Evolutionary conservation across 2,113 vertebrate genomes (phyloP).

Genomic region (Myanophis thanlyinensis): DNA sequence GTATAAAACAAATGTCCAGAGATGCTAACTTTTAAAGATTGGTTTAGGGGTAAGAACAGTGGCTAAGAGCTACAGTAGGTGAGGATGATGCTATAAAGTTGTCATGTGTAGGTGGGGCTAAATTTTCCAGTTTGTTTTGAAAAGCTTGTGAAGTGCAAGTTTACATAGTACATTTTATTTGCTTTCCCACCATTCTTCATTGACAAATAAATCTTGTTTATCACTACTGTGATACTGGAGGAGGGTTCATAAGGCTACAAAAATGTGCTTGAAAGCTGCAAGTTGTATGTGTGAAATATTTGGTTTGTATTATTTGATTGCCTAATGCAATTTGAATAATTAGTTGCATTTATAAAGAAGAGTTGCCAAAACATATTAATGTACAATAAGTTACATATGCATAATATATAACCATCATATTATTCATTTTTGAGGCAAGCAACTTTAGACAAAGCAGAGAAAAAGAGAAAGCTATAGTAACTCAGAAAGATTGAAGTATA

Average conservation of each 20-base stretch:
- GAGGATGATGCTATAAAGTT: not conserved
- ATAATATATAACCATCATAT: not conserved
- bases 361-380: conserved; percentile 27
- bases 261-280: not conserved
- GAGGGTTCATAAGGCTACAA: not conserved
- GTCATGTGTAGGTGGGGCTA: not conserved
- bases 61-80: not conserved
- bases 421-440: not conserved
- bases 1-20: not conserved
- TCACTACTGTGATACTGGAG: not conserved
- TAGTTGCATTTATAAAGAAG: not conserved
- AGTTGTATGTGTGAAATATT: not conserved
- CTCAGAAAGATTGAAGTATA: not conserved
- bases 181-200: not conserved
- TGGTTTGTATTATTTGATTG: not conserved
- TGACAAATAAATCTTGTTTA: not conserved
- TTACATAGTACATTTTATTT: not conserved
- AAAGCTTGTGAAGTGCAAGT: not conserved
- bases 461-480: not conserved
- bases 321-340: not conserved
- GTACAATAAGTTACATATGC: not conserved
- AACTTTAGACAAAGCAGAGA: not conserved
- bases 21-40: not conserved
- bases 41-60: not conserved
- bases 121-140: not conserved